Evolutionary conservation across 1,140 invertebrate species (phyloP), one percentile per base, ranked within the genome.

Genomic region (Spodoptera frugiperda): DNA sequence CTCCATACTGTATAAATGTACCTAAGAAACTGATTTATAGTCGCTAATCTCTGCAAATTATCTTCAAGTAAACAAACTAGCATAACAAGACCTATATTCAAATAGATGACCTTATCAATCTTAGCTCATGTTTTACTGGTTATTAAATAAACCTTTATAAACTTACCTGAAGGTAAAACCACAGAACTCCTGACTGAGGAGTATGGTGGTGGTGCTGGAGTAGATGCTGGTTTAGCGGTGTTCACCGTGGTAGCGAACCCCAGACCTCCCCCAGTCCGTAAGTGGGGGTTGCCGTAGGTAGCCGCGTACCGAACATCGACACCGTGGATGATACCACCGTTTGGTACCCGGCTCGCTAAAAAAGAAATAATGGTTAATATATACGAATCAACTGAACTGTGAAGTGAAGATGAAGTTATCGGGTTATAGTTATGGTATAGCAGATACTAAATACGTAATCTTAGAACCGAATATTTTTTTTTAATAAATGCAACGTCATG

Each of bases 261-360:
- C 81, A 95, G 55, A 30, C 86, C 93, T 68, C 85, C 94, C 3
- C 94, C 93, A 55, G 94, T 96, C 87, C 97, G 95, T 76, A 98
- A 94, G 90, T 98, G 98, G 0, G 97, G 97, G 94, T 98, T 98
- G 63, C 97, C 98, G 87, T 98, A 98, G 5, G 97, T 97, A 21
- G 98, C 98, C 19, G 97, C 97, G 87, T 97, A 98, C 75, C 97
- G 95, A 10, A 98, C 97, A 87, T 98, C 98, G 65, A 98, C 97
- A 57, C 94, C 96, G 53, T 90, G 88, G 2, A 93, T 82, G 15
- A 91, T 83, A 55, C 91, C 91, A 12, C 92, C 90, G 21, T 93
- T 93, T 33, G 90, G 88, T 39, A 92, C 79, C 19, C 91, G 77
- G 49, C 67, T 84, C 11, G 78, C 86, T 90, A 65, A 15, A 59